Evolutionary conservation across 2,113 vertebrate genomes (phyloP).

Genomic region (Urocitellus parryii): DNA sequence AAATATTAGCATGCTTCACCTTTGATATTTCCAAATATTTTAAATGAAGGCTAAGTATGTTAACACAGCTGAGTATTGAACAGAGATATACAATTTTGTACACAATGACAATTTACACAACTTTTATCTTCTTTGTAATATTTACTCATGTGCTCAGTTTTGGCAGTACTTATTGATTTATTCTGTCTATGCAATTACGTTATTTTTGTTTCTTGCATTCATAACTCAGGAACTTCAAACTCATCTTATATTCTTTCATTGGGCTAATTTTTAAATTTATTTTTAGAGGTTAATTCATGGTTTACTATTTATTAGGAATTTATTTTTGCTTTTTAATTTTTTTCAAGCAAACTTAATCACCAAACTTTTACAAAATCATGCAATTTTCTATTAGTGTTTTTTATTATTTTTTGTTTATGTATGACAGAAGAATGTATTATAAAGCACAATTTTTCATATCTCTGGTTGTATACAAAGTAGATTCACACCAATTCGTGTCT

Average conservation of each 20-base stretch:
- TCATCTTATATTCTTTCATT: not conserved
- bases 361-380: not conserved
- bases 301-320: not conserved
- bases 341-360: not conserved
- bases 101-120: not conserved
- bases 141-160: not conserved
- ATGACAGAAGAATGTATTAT: too few species aligned
- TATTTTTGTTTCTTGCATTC: not conserved
- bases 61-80: not conserved
- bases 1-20: not conserved
- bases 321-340: not conserved
- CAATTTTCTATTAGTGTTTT: not conserved
- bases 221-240: not conserved
- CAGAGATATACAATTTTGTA: not conserved
- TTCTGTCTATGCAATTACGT: not conserved
- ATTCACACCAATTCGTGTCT: too few species aligned
- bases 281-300: not conserved
- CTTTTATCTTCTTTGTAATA: not conserved
- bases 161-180: not conserved
- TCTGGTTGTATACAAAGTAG: too few species aligned
- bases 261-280: not conserved
- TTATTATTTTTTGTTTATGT: too few species aligned
- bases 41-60: not conserved
- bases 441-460: too few species aligned
- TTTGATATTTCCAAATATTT: not conserved